Base-by-base conservation (phyloP, 2,113 vertebrate species). In the Zootoca vivipara region DNA sequence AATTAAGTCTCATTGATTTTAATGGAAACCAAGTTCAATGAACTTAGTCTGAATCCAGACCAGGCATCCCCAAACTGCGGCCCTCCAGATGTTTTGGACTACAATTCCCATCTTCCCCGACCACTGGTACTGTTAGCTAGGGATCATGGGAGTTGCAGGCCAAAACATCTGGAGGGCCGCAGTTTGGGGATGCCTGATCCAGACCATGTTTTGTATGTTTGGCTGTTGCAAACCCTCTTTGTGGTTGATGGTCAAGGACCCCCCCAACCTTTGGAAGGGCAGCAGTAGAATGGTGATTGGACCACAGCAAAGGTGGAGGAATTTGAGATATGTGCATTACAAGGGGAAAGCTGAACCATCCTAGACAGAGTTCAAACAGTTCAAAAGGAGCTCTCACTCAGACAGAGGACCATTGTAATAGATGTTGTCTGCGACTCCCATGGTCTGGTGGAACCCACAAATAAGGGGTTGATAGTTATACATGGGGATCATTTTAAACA, bases 221-320 rank as follows among this genome's bases (percentile, higher is more conserved):
- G 87, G 88, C 86, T 75, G 85, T 92, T 65, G 24, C 15, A 67
- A 94, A 85, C 90, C 73, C 28, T 38, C 69, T n/a, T 1, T 1
- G 28, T 15, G 58, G 16, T 62, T 15, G 58, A 62, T 62, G 18
- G 58, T 62, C 58, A 62, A 12, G 10, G 46, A 52, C 46, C 10
- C 46, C 46, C 46, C 58, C 5, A 0, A 62, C 58, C 58, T 62
- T 62, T 62, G 58, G 58, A 62, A 62, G 58, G 58, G 58, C 3
- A 62, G 46, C 46, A 52, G 46, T 52, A 52, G 46, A 52, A 52
- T 10, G 46, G 46, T 0, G 2, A 12, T 52, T 52, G 10, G 46
- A 12, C 46, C 46, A 52, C 46, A 52, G 46, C 2, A 9, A 52
- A 52, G 46, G 46, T 52, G 38, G 38, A 77, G 22, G 38, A 40